Evolutionary conservation across 2,888 invertebrate species (phyloP).

Genomic region (Diaprepes abbreviatus): DNA sequence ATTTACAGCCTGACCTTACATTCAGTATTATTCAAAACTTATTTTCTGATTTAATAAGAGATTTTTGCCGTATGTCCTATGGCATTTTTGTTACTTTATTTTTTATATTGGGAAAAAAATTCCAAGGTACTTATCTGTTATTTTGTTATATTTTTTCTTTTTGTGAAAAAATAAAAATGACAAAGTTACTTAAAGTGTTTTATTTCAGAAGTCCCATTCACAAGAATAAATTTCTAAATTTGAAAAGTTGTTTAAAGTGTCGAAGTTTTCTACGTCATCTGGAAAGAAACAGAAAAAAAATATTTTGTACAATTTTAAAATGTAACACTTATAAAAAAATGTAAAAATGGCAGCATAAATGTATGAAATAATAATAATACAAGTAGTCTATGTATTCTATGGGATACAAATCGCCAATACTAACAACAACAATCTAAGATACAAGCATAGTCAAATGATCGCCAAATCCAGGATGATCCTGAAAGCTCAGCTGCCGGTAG

Average conservation of each 20-base stretch:
- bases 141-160: neutral
- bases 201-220: constrained; percentile 75
- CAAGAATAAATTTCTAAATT: constrained; percentile 75
- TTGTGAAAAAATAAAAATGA: constrained; percentile 8
- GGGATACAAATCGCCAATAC: too few species aligned
- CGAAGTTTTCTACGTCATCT: constrained; percentile 76
- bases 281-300: too few species aligned
- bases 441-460: too few species aligned
- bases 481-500: too few species aligned
- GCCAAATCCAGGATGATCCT: too few species aligned
- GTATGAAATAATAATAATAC: too few species aligned
- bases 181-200: neutral
- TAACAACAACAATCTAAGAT: too few species aligned
- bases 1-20: neutral
- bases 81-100: constrained; percentile 1
- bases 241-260: constrained; percentile 72
- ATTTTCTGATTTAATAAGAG: neutral
- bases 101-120: constrained; percentile 3
- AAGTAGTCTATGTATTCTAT: too few species aligned
- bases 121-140: neutral
- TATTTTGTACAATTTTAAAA: too few species aligned
- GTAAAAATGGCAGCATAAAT: too few species aligned
- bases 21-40: neutral
- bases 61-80: constrained; percentile 17
- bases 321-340: too few species aligned